Evolutionary conservation across 2,113 vertebrate genomes (phyloP).

Genomic region (Aptenodytes patagonicus): DNA sequence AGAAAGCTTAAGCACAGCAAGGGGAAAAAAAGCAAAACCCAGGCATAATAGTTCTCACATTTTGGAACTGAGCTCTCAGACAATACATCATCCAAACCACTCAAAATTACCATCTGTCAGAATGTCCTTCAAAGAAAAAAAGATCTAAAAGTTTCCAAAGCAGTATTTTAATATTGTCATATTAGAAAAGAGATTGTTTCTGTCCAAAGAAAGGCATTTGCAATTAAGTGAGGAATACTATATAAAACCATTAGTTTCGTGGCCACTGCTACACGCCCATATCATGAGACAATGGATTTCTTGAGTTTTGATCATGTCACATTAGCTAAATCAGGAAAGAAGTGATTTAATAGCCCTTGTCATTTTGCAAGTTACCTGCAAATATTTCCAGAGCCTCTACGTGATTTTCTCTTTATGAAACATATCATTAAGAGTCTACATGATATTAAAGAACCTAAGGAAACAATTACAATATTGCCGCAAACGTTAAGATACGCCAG

Average conservation of each 20-base stretch:
- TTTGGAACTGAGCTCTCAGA: neutral
- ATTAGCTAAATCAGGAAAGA: neutral
- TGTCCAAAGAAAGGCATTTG: neutral
- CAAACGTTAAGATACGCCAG: neutral
- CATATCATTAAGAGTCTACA: neutral
- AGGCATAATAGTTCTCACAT: neutral
- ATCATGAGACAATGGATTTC: neutral
- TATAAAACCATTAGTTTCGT: accelerated
- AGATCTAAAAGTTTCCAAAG: conserved; percentile 3
- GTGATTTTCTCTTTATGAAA: neutral
- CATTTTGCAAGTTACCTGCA: neutral
- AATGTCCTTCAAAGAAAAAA: neutral
- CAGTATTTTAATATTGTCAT: neutral
- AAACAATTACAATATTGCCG: neutral
- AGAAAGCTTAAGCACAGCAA: conserved; percentile 43
- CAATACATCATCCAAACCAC: conserved; percentile 15
- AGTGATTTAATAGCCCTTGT: neutral
- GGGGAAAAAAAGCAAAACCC: neutral
- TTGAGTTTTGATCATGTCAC: neutral
- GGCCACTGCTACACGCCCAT: neutral
- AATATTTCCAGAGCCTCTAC: neutral
- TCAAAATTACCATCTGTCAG: conserved; percentile 26
- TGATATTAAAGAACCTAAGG: neutral
- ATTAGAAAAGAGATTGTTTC: neutral
- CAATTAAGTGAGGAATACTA: neutral